These are phyloP conservation scores for Addax nasomaculatus DNA, from an alignment of 2,113 vertebrate species.

Conservation along the genomic window DNA sequence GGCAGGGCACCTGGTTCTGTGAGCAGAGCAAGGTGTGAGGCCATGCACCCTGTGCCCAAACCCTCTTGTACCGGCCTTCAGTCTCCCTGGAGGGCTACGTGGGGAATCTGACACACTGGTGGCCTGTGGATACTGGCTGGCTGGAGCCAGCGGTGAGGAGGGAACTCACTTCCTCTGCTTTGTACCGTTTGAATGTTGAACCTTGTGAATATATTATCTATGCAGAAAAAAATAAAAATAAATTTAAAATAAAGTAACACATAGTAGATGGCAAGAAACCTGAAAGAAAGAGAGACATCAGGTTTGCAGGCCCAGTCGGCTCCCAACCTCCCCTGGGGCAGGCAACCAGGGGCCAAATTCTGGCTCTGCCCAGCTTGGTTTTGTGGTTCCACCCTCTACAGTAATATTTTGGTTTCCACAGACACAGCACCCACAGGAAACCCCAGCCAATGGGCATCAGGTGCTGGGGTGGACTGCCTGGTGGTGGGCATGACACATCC, in stretches of 20 bases:
- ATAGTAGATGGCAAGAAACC: neutral
- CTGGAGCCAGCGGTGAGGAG: neutral
- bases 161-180: neutral
- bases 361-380: neutral
- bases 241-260: neutral
- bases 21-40: neutral
- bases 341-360: neutral
- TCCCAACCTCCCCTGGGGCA: neutral
- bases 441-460: conserved; percentile 1
- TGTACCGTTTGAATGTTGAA: conserved; percentile 12
- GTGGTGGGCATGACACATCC: conserved; percentile 1
- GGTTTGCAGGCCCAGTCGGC: neutral
- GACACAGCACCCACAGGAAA: neutral
- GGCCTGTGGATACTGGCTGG: neutral
- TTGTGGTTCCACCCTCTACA: conserved; percentile 1
- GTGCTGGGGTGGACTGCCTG: neutral
- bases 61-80: neutral
- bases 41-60: rapidly evolving
- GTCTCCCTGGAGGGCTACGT: neutral
- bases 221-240: neutral
- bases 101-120: neutral
- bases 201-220: neutral
- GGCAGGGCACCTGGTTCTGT: neutral
- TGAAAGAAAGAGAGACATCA: neutral
- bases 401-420: conserved; percentile 61